Base-by-base conservation (phyloP, 2,797 vertebrate species). In the Glossophaga mutica region DNA sequence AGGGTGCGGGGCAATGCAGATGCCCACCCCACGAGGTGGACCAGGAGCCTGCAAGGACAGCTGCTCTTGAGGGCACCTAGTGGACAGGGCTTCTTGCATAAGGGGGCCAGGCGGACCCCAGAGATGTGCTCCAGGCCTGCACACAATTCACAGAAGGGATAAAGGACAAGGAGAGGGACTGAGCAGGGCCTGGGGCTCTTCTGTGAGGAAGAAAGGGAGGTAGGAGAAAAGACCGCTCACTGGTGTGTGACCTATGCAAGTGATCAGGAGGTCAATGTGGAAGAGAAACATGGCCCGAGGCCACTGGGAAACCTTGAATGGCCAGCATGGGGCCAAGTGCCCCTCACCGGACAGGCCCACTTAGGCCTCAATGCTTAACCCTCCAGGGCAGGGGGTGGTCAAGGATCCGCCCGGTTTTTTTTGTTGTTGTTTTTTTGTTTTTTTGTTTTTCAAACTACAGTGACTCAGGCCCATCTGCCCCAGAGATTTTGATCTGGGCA, bases 21-120 rank as follows among this genome's bases (percentile, higher is more conserved):
- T 0, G 0, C 39, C 34, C 19, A 3, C 18, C 18, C 4, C 5
- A 9, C 16, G 1, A 76, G 16, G 65, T 78, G 37, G 12, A 2
- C 11, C 8, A 5, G 21, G 44, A 9, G 39, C 29, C 39, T 11
- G 11, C 15, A 15, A 52, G 32, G 18, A 37, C 26, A 46, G 16
- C 29, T 44, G 26, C 73, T 37, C 73, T 21, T 42, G 32, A 93
- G 55, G 39, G 8, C 26, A 67, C 2, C 11, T 8, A 1, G 22
- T 37, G 21, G 52, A 21, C 71, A 68, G 3, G 32, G 39, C 42
- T 67, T 67, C 62, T 52, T 21, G 5, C 55, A 16, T 9, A 39
- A 50, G 44, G 21, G 9, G 9, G 11, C 48, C 18, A 74, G 21
- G 5, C 70, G 5, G 5, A 39, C 16, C 12, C 42, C 46, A 48